Conservation (phyloP, 2,888 invertebrate species). For the Epirrita christyi region DNA sequence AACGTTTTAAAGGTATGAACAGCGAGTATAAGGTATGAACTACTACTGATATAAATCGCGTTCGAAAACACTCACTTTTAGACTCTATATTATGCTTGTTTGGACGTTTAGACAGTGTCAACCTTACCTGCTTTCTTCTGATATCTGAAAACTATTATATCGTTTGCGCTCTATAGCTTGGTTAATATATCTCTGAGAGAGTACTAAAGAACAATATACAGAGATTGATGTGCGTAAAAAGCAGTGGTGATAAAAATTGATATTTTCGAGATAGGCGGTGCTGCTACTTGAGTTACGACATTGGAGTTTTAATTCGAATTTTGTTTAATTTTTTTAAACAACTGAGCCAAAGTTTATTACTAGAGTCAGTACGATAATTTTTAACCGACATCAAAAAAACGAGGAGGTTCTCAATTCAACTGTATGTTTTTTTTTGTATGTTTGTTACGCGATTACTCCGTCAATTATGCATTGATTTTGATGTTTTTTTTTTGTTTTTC, state of each 20-base stretch:
- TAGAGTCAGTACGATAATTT: neutral
- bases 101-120: too few species aligned
- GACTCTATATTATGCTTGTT: too few species aligned
- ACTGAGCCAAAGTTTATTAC: neutral
- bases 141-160: too few species aligned
- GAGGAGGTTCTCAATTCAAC: too few species aligned
- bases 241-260: constrained; percentile 25
- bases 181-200: constrained; percentile 11
- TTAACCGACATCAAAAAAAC: too few species aligned
- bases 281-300: constrained; percentile 30
- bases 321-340: neutral
- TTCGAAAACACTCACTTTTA: too few species aligned
- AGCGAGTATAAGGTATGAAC: constrained; percentile 10
- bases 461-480: too few species aligned
- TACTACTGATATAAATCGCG: too few species aligned
- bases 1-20: constrained; percentile 2
- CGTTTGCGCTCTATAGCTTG: neutral
- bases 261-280: constrained; percentile 29
- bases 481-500: too few species aligned
- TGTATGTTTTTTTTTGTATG: too few species aligned
- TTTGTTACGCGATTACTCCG: too few species aligned
- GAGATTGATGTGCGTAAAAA: constrained; percentile 31
- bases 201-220: constrained; percentile 23
- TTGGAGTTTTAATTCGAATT: constrained; percentile 10
- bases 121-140: too few species aligned